phyloP scores from a whole-genome alignment of 2,797 vertebrate genomes.

The Enteromius radiatus region DNA sequence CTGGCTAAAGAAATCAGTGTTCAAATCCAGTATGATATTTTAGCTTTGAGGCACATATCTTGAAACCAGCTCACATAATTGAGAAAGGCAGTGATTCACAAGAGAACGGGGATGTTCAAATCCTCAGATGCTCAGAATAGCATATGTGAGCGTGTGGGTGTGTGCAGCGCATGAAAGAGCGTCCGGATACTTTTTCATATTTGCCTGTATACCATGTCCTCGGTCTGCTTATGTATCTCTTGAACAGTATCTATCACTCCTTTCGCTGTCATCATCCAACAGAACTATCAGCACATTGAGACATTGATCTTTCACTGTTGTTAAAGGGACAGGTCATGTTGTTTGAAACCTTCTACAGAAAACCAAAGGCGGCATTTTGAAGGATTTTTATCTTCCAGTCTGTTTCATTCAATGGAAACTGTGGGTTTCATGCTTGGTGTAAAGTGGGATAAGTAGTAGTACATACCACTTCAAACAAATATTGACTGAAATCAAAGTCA shows the following conservation, averaged over 20 bases:
- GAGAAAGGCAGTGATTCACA: constrained; percentile 34
- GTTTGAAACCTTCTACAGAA: background rate
- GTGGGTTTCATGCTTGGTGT: background rate
- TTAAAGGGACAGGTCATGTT: background rate
- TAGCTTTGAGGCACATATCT: constrained; percentile 39
- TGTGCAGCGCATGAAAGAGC: background rate
- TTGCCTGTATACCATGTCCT: background rate
- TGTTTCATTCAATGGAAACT: background rate
- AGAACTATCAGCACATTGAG: background rate
- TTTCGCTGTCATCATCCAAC: background rate
- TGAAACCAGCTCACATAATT: constrained; percentile 27
- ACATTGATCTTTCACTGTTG: background rate
- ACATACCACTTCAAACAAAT: background rate
- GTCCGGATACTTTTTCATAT: constrained; percentile 20
- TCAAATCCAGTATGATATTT: constrained; percentile 35
- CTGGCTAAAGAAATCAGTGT: constrained; percentile 23
- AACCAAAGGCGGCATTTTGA: background rate
- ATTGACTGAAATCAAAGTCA: background rate
- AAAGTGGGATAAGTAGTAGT: background rate
- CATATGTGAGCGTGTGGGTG: constrained; percentile 23
- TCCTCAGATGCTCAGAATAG: constrained; percentile 44
- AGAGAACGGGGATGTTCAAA: constrained; percentile 25
- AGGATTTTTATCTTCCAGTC: background rate
- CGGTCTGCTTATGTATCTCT: background rate
- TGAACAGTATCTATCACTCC: background rate